Base-by-base conservation (phyloP, 2,113 vertebrate species). In the Parus major region DNA sequence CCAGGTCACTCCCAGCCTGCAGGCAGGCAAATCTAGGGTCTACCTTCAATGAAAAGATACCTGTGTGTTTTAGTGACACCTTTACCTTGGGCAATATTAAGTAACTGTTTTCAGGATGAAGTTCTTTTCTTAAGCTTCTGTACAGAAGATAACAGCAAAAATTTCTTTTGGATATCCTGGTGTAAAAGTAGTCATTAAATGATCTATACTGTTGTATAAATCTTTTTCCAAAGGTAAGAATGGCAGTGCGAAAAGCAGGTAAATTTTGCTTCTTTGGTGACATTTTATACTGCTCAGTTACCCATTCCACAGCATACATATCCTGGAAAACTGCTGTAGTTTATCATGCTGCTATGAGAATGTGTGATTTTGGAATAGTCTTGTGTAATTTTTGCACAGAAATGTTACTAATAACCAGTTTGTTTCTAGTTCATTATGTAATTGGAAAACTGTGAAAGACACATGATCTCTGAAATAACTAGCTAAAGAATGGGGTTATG, bases 231-330 rank as follows among this genome's bases (percentile, higher is more conserved):
- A 79, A 88, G 20, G 25, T 49, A 49, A 64, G n/a, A 83, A 53
- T 28, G 49, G 21, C 36, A 65, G 22, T 57, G 7, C 44, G 69
- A 71, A 64, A 85, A 44, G 19, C 4, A 65, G 53, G 10, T 73
- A 41, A 41, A 44, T 65, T 73, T 88, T 72, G 4, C 57, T 72
- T 72, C 31, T 73, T 65, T 56, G 20, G 24, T 57, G 63, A 57
- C 23, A 35, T 36, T 65, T 39, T 46, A 20, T 82, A n/a, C 22
- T 65, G 13, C 42, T 78, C 23, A 36, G 24, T 72, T 90, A 52
- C n/a, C 12, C 2, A 0, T 69, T 80, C 44, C 13, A 12, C 12
- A 64, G 33, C 0, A 0, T 25, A 42, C 1, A 2, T 33, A 28
- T 68, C 17, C 50, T 72, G 53, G 31, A 68, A 83, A 72, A 24